Base-by-base conservation (phyloP, 2,888 invertebrate genomes). In the Agrotis exclamationis region DNA sequence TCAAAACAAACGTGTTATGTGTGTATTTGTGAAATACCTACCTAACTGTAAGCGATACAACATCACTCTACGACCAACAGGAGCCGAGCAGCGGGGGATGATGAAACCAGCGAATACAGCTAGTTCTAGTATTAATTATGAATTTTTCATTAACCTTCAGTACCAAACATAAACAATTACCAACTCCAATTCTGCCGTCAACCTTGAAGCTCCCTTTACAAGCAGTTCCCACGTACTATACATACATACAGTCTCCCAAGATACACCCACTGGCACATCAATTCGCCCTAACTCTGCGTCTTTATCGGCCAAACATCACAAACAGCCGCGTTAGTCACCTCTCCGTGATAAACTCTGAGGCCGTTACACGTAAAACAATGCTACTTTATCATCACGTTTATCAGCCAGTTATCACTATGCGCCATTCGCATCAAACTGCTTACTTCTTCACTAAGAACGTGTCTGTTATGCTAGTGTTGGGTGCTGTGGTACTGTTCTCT, bases 261-360 rank as follows among this genome's bases (percentile, higher is more conserved):
- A 67, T 63, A 81, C 84, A 60, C 84, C 84, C 84, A 86, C 85
- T 72, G 68, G 14, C 76, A 62, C 76, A 80, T 81, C 85, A 71
- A 77, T 80, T 82, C 73, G 71, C 68, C 64, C 58, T 82, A 81
- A 65, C 65, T 85, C 83, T 70, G 71, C 74, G 75, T 59, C 75
- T 70, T 85, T 83, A 84, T 84, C 84, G 60, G 74, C 72, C 72
- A 66, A 80, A 84, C 85, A 85, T 84, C 82, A 77, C 82, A 72
- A 53, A 56, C 75, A 64, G 77, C 71, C 73, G 79, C 83, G 87
- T 87, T 88, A 89, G 87, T 90, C 91, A 90, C 86, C 85, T 88
- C 84, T 70, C 64, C 56, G 59, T 82, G 90, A 91, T 90, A 91
- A 88, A 88, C 89, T 87, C 81, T 80, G 85, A 83, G 87, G 88